These are phyloP conservation scores for Actinernus sp. DNA, from an alignment of 92 coral and sea anemone genomes.

Conservation along the genomic window DNA sequence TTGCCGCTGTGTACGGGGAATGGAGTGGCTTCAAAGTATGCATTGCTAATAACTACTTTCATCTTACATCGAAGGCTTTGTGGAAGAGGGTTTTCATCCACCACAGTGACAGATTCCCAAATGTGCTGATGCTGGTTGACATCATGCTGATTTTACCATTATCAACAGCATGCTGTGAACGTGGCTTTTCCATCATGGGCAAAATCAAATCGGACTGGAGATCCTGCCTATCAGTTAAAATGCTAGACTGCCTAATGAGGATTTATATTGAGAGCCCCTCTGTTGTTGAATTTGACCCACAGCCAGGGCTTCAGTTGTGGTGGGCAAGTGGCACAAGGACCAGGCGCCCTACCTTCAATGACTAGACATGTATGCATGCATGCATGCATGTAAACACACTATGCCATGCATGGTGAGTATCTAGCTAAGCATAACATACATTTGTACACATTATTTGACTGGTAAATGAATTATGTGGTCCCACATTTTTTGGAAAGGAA, in stretches of 20 bases:
- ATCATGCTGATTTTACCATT: constrained; percentile 36
- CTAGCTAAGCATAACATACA: too few relatives aligned
- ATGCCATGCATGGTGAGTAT: too few relatives aligned
- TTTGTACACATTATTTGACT: too few relatives aligned
- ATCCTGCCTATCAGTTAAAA: constrained; percentile 34
- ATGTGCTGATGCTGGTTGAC: constrained; percentile 30
- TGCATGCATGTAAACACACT: too few relatives aligned
- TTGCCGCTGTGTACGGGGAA: too few relatives aligned
- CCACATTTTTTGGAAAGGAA: too few relatives aligned
- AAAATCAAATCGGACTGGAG: constrained; percentile 48
- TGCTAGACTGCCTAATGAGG: too few relatives aligned
- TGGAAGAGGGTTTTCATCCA: constrained; percentile 18
- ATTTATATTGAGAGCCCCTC: too few relatives aligned
- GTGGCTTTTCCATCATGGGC: constrained; percentile 36
- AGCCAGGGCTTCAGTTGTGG: too few relatives aligned
- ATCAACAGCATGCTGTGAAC: constrained; percentile 52
- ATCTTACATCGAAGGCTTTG: constrained; percentile 13
- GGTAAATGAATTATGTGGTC: too few relatives aligned
- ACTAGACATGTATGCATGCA: too few relatives aligned
- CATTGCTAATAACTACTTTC: constrained; percentile 14
- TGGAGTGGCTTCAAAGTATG: constrained; percentile 30
- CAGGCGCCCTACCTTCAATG: constrained; percentile 35
- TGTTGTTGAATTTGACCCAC: too few relatives aligned
- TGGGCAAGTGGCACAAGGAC: constrained; percentile 23
- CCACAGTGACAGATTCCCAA: constrained; percentile 12